Percentiles rank a stretch among this genome's conserved stretches.
These are phyloP conservation scores for Steatocranus sp. DNA, from an alignment of 2,797 vertebrate genomes.

Conservation along the genomic window DNA sequence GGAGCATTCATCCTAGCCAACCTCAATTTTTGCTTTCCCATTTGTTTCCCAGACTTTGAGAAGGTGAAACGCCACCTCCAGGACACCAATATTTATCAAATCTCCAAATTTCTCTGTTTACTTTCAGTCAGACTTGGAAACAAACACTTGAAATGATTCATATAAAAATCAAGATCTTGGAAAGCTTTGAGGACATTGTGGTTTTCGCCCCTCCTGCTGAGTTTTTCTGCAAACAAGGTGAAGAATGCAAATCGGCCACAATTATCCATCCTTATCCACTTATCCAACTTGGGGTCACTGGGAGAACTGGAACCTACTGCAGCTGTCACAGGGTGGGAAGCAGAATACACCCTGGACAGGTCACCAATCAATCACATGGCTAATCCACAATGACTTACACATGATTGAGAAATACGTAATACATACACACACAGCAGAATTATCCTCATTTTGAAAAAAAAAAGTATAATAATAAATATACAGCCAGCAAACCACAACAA, in stretches of 20 bases:
- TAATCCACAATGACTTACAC: neutral
- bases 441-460: neutral
- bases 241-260: neutral
- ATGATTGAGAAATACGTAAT: neutral
- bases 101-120: neutral
- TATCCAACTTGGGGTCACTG: neutral
- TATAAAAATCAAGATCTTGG: neutral
- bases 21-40: neutral
- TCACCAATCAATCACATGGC: neutral
- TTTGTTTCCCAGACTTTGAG: neutral
- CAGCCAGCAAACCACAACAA: neutral
- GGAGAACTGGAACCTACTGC: neutral
- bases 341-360: neutral
- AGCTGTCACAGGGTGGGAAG: neutral
- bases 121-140: neutral
- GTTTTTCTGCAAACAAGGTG: neutral
- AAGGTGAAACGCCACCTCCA: neutral
- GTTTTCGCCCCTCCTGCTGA: neutral
- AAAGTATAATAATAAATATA: neutral
- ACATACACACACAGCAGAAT: neutral
- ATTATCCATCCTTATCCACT: neutral
- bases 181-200: neutral
- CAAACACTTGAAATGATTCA: neutral
- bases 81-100: neutral
- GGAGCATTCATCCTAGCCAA: neutral